A percentile compares a stretch with the other conserved stretches of the same genome.
Evolutionary conservation across 2,797 vertebrate genomes (phyloP).

Genomic region (Diceros bicornis): DNA sequence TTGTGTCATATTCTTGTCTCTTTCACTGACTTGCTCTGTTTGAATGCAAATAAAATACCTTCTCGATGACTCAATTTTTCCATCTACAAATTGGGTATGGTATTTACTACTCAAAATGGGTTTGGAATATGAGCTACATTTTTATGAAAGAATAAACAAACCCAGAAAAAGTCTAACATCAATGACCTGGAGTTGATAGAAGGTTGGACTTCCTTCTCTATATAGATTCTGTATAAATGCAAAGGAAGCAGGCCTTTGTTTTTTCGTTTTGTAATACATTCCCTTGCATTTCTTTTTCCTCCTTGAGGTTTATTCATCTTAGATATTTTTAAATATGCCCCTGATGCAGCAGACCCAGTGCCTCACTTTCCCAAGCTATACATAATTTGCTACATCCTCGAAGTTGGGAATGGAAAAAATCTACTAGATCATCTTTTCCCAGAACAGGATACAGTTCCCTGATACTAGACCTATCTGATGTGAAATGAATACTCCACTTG

Average conservation of each 20-base stretch:
- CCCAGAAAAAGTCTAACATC: neutral
- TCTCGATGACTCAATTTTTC: slow-evolving; percentile 40
- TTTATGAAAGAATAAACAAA: slow-evolving; percentile 51
- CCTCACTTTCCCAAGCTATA: slow-evolving; percentile 70
- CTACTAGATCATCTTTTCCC: slow-evolving; percentile 82
- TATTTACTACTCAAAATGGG: slow-evolving; percentile 53
- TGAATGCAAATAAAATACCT: slow-evolving; percentile 63
- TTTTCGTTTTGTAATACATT: slow-evolving; percentile 39
- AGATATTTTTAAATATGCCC: slow-evolving; percentile 54
- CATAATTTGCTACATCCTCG: slow-evolving; percentile 77
- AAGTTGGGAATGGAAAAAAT: slow-evolving; percentile 82
- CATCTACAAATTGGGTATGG: neutral
- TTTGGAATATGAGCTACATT: slow-evolving; percentile 41
- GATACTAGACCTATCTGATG: slow-evolving; percentile 83
- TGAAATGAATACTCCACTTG: slow-evolving; percentile 83
- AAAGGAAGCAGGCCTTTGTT: slow-evolving; percentile 23
- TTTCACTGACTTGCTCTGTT: slow-evolving; percentile 41
- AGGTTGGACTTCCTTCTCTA: neutral
- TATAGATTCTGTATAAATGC: slow-evolving; percentile 11
- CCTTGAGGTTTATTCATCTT: slow-evolving; percentile 42
- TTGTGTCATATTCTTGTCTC: neutral
- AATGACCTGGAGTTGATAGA: neutral
- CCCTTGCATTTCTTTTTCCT: slow-evolving; percentile 40
- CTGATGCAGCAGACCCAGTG: neutral
- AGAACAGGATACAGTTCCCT: slow-evolving; percentile 82